Base-by-base conservation (phyloP, 2,113 vertebrate genomes). In the Tachysurus vachellii region DNA sequence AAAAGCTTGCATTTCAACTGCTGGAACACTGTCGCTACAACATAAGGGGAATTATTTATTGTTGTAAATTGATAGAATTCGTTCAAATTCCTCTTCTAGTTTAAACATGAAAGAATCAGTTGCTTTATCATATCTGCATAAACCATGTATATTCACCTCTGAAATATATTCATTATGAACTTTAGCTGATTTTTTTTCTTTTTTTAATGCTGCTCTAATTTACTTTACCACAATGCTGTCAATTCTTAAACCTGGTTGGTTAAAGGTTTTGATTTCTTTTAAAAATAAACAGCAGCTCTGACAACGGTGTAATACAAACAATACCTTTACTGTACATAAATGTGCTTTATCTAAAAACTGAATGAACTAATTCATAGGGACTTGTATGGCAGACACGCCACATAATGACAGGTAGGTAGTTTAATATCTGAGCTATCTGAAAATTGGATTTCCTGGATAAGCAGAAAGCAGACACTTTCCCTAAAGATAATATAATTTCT, bases 401-500 rank as follows among this genome's bases (percentile, higher is more conserved):
- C 59, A 62, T 8, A 3, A 26, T 10, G 36, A 36, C 36, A 36
- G 36, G 36, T 36, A 36, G 23, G 56, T 21, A 62, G 64, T 31
- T 28, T 31, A 66, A 66, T 50, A 50, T 50, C 47, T 50, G 36
- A 36, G 36, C 36, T 36, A 9, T 26, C 82, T 36, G 53, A 79
- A 31, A 57, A 88, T 75, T 61, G 47, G 70, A 87, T 89, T 91
- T 85, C 75, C 82, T 85, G 57, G 75, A 50, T 86, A 80, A 88
- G 21, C 42, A 61, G 84, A 71, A 59, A 36, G 82, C 50, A 81
- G 23, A 88, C 76, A 84, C 85, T 87, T 61, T 71, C 80, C 31
- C 12, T 82, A 80, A 82, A 87, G 80, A 85, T 82, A 68, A 80
- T 56, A 84, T 85, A 77, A 85, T 87, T 88, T 57, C 9, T 76